These are phyloP conservation scores for Drosophila biarmipes DNA, from an alignment of 1,140 invertebrate genomes.

Conservation along the genomic window DNA sequence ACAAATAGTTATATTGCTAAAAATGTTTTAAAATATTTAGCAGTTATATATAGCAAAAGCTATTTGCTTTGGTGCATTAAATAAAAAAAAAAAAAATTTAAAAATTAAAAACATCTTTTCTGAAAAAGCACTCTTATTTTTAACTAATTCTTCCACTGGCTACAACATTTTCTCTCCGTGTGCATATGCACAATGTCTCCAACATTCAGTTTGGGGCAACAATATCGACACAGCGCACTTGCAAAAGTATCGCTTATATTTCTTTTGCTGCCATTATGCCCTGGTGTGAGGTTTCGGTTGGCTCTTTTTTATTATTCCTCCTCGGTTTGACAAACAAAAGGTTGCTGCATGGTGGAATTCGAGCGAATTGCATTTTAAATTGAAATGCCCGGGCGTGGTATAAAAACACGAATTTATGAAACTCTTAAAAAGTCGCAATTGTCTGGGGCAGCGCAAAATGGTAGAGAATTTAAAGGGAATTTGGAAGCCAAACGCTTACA, in stretches of 20 bases:
- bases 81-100: background rate
- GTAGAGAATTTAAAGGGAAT: background rate
- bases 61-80: too few species aligned
- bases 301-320: conserved; percentile 20
- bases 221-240: conserved; percentile 45
- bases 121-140: too few species aligned
- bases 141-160: background rate
- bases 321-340: conserved; percentile 45
- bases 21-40: too few species aligned
- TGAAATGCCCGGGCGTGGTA: conserved; percentile 31
- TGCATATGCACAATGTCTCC: conserved; percentile 22
- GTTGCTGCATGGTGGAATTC: conserved; percentile 34
- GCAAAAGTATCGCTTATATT: conserved; percentile 40
- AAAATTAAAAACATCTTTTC: too few species aligned
- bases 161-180: background rate
- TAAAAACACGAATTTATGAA: conserved; percentile 35
- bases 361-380: conserved; percentile 47
- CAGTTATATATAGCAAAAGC: too few species aligned
- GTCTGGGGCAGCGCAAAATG: background rate
- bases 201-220: conserved; percentile 22
- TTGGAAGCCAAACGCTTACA: background rate
- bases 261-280: conserved; percentile 26
- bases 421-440: background rate
- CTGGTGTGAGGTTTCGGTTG: conserved; percentile 32
- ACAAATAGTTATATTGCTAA: too few species aligned